Evolutionary conservation across 1,140 invertebrate species (phyloP).

Genomic region (Melitaea cinxia): DNA sequence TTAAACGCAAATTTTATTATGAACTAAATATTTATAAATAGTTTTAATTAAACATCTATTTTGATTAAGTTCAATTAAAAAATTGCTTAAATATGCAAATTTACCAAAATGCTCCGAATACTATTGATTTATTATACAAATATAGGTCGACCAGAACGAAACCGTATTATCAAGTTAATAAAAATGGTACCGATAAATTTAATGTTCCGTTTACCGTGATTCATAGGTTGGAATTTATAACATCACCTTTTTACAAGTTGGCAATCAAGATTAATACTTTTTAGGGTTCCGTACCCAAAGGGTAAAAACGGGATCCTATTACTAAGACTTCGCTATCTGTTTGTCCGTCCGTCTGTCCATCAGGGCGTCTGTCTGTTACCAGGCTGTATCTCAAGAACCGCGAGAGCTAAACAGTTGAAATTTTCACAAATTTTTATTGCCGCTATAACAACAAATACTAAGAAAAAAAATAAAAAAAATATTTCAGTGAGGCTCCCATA

Average conservation of each 20-base stretch:
- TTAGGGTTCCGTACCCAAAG: too few species aligned
- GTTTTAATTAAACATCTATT: neutral
- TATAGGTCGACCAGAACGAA: neutral
- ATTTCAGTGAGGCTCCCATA: too few species aligned
- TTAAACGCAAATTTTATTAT: neutral
- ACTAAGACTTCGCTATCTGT: too few species aligned
- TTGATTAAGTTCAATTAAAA: neutral
- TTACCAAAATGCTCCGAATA: neutral
- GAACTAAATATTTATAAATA: neutral
- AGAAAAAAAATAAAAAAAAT: too few species aligned
- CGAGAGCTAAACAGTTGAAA: too few species aligned
- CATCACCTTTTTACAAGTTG: neutral
- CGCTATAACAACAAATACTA: too few species aligned
- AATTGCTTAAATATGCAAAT: constrained; percentile 3
- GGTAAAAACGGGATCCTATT: too few species aligned
- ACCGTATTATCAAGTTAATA: neutral
- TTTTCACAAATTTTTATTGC: too few species aligned
- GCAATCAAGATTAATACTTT: too few species aligned
- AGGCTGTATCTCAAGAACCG: too few species aligned
- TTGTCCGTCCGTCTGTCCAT: too few species aligned
- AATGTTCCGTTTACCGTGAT: neutral
- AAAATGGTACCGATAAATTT: neutral
- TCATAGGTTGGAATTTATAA: constrained; percentile 1
- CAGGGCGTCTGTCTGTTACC: too few species aligned
- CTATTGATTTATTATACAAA: neutral